phyloP scores from a whole-genome alignment of 2,888 invertebrate genomes.

The Branchipolynoe longqiensis region DNA sequence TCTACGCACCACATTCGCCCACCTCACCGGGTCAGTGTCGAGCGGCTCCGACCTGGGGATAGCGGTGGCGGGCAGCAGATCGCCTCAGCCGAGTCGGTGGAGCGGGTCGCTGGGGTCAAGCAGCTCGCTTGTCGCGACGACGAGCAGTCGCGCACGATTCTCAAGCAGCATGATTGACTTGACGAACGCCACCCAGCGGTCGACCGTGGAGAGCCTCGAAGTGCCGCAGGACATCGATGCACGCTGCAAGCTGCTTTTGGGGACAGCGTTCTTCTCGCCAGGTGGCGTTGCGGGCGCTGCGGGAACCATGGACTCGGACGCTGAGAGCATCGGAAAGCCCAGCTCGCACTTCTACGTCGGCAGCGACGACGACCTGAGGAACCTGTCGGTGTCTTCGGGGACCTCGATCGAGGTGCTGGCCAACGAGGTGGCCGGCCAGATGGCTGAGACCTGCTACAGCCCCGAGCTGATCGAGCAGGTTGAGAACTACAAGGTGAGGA shows the following conservation, averaged over 20 bases:
- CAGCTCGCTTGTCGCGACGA: not conserved
- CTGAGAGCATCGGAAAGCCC: not conserved
- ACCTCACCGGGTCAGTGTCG: too few species aligned
- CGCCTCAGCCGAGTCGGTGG: too few species aligned
- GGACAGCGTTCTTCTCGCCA: constrained; percentile 1
- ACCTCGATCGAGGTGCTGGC: constrained; percentile 64
- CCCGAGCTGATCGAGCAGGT: constrained; percentile 9
- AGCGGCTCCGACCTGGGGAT: too few species aligned
- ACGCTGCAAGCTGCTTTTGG: not conserved
- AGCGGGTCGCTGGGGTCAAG: too few species aligned
- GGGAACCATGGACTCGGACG: not conserved
- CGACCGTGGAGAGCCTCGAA: too few species aligned
- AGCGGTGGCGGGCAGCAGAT: too few species aligned
- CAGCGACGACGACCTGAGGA: constrained; percentile 24
- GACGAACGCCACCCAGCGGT: not conserved
- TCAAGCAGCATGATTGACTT: constrained; percentile 38
- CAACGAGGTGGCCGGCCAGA: constrained; percentile 66
- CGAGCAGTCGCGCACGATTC: not conserved
- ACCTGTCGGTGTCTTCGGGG: not conserved
- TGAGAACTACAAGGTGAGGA: constrained; percentile 21
- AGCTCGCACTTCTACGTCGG: constrained; percentile 27
- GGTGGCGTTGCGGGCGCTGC: not conserved
- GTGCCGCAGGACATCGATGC: constrained; percentile 7
- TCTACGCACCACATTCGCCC: not conserved
- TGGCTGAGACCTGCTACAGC: constrained; percentile 64